A percentile compares a stretch with the other conserved stretches of the same genome.
These are phyloP conservation scores for Ichneumon xanthorius DNA, from an alignment of 2,888 invertebrate species.

Conservation along the genomic window DNA sequence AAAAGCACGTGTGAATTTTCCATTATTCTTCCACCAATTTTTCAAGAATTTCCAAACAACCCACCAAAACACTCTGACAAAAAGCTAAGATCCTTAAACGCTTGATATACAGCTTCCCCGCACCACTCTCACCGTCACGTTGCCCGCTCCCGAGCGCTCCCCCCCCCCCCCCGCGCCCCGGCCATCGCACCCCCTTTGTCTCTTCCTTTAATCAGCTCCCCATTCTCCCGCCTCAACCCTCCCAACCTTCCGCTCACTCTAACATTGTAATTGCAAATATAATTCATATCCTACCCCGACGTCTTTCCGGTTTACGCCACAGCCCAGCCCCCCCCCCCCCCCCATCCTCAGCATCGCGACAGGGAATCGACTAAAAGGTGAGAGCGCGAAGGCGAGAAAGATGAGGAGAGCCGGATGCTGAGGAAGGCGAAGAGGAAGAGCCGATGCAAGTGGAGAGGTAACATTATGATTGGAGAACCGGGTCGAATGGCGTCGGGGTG, in stretches of 20 bases:
- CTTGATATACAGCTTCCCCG: too few species aligned
- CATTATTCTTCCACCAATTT: too few species aligned
- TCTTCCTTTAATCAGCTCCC: constrained; percentile 61
- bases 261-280: constrained; percentile 72
- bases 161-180: too few species aligned
- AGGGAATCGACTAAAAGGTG: constrained; percentile 28
- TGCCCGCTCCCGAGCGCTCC: too few species aligned
- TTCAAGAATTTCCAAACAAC: too few species aligned
- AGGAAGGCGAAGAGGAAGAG: background rate
- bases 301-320: constrained; percentile 58
- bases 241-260: constrained; percentile 46
- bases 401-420: too few species aligned
- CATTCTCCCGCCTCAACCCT: constrained; percentile 44
- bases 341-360: background rate
- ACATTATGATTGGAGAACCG: constrained; percentile 66
- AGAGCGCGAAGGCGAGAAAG: constrained; percentile 23
- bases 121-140: too few species aligned
- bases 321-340: constrained; percentile 2
- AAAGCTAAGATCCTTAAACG: too few species aligned
- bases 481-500: constrained; percentile 74
- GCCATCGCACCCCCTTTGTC: constrained; percentile 14
- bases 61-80: too few species aligned
- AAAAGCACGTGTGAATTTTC: too few species aligned
- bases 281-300: constrained; percentile 69
- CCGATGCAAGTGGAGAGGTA: constrained; percentile 11